Percentiles rank a stretch among this genome's conserved stretches.
These are phyloP conservation scores for Augochlorella aurata DNA, from an alignment of 2,888 invertebrate genomes.

Conservation along the genomic window DNA sequence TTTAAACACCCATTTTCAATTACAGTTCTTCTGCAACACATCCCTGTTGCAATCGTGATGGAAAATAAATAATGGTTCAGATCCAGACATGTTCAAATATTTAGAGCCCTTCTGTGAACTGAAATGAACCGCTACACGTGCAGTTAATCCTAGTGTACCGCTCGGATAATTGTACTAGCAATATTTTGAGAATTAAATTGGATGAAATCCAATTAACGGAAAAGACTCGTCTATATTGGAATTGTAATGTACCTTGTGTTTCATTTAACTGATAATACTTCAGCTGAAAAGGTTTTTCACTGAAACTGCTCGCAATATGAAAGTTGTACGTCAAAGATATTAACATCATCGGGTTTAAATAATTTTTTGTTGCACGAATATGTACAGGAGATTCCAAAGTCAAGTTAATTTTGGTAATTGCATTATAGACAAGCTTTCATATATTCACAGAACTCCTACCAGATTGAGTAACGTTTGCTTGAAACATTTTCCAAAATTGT, in stretches of 20 bases:
- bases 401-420: not conserved
- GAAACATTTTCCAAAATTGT: not conserved
- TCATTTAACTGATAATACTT: not conserved
- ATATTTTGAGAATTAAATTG: conserved; percentile 9
- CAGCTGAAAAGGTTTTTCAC: no score
- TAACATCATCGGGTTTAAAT: not conserved
- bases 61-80: not conserved
- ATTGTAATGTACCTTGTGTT: not conserved
- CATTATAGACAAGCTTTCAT: not conserved
- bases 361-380: not conserved
- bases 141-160: conserved; percentile 2
- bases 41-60: not conserved
- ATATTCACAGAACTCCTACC: not conserved
- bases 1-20: not conserved
- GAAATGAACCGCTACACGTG: not conserved
- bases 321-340: no score
- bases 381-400: not conserved
- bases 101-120: not conserved
- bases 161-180: conserved; percentile 4
- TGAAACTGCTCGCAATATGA: no score
- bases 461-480: not conserved
- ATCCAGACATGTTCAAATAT: not conserved
- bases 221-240: not conserved
- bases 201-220: conserved; percentile 2
- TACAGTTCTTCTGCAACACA: not conserved